Conservation (phyloP, 2,888 invertebrate genomes). For the Drosophila diplacantha region DNA sequence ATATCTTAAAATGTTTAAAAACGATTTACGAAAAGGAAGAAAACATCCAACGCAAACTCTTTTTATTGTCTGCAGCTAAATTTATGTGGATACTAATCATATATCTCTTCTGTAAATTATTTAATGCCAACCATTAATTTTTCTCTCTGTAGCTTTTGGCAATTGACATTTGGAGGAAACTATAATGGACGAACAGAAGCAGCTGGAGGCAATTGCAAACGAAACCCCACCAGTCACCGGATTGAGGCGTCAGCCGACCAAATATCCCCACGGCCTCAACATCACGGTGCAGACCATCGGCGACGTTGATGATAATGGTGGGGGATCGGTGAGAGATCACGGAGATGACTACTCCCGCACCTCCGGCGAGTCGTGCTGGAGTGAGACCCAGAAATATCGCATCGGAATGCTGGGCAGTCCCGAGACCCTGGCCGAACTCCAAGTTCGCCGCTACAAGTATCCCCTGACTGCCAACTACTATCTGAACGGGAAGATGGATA, state of each 20-base stretch:
- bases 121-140: background rate
- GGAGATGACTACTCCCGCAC: constrained; percentile 62
- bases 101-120: background rate
- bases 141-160: constrained; percentile 20
- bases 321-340: constrained; percentile 36
- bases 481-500: constrained; percentile 50
- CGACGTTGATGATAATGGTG: constrained; percentile 25
- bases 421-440: constrained; percentile 72
- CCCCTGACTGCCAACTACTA: constrained; percentile 72
- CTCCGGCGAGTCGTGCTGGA: constrained; percentile 45
- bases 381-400: constrained; percentile 68
- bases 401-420: constrained; percentile 68
- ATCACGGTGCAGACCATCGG: constrained; percentile 69
- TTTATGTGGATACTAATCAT: no score
- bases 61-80: background rate
- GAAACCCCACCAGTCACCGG: constrained; percentile 39
- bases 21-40: background rate
- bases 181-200: constrained; percentile 49
- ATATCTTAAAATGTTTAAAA: background rate
- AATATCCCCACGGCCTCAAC: constrained; percentile 73
- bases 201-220: constrained; percentile 47
- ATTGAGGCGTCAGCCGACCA: constrained; percentile 70
- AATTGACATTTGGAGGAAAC: constrained; percentile 31
- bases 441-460: constrained; percentile 74
- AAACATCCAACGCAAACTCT: accelerated